Conservation (phyloP, 2,888 invertebrate species). For the Drosophila longiperda region DNA sequence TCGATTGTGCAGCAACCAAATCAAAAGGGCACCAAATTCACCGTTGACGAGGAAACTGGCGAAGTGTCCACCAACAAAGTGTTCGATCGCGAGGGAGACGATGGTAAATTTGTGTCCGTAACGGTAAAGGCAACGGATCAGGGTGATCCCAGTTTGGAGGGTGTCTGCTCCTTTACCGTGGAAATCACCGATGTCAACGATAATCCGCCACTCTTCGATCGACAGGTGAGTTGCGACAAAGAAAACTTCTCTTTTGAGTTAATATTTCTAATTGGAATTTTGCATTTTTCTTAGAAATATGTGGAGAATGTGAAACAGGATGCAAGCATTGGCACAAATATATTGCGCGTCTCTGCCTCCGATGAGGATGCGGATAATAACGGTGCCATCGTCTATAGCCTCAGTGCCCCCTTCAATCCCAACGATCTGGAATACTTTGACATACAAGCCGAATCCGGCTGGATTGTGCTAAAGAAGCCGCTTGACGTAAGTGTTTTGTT, state of each 20-base stretch:
- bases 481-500: conserved; percentile 94
- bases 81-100: conserved; percentile 98
- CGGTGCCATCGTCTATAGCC: conserved; percentile 96
- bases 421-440: conserved; percentile 97
- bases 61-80: conserved; percentile 98
- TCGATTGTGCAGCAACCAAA: conserved; percentile 98
- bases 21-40: conserved; percentile 97
- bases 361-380: conserved; percentile 99
- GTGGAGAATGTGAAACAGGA: conserved; percentile 98
- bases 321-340: conserved; percentile 97
- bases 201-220: conserved; percentile 96
- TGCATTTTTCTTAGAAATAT: conserved; percentile 90
- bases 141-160: conserved; percentile 98
- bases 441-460: conserved; percentile 98
- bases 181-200: conserved; percentile 99
- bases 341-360: conserved; percentile 96
- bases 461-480: conserved; percentile 97
- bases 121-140: conserved; percentile 99
- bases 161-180: conserved; percentile 99
- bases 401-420: conserved; percentile 95
- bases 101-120: conserved; percentile 97
- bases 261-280: neutral
- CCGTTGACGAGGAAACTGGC: conserved; percentile 97
- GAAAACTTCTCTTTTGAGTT: accelerated
- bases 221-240: conserved; percentile 90